These are phyloP conservation scores for Myiagra hebetior DNA, from an alignment of 2,113 vertebrate genomes.

Conservation along the genomic window DNA sequence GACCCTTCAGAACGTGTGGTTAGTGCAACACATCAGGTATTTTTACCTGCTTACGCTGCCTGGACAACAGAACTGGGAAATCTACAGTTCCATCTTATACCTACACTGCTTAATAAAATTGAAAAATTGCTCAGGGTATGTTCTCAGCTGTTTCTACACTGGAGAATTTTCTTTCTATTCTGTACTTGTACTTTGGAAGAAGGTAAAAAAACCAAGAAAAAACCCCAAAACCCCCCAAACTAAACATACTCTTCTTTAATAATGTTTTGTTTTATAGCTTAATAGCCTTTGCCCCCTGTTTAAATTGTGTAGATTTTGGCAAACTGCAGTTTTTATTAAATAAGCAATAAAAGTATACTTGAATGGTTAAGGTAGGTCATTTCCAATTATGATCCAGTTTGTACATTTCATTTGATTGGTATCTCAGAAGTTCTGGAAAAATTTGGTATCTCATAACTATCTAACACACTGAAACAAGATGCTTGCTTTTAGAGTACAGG, in stretches of 20 bases:
- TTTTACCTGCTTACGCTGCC: slow-evolving; percentile 95
- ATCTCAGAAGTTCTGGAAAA: background rate
- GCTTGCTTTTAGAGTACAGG: background rate
- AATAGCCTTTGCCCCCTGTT: background rate
- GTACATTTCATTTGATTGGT: background rate
- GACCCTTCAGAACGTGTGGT: slow-evolving; percentile 96
- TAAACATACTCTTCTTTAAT: background rate
- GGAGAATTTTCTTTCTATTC: background rate
- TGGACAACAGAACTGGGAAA: slow-evolving; percentile 95
- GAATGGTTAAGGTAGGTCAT: background rate
- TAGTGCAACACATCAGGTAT: slow-evolving; percentile 94
- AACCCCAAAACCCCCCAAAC: background rate
- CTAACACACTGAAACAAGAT: background rate
- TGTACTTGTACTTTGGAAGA: background rate
- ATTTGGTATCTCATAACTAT: rapidly evolving
- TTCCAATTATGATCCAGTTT: background rate
- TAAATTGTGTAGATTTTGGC: background rate
- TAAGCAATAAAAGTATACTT: background rate
- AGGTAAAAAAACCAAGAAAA: rapidly evolving
- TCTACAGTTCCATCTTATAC: slow-evolving; percentile 89
- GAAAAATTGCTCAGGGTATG: slow-evolving; percentile 92
- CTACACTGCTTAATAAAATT: slow-evolving; percentile 90
- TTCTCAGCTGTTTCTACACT: background rate
- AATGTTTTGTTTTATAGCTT: background rate
- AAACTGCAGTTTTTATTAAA: background rate